A percentile compares a stretch with the other conserved stretches of the same genome.
Evolutionary conservation across 2,113 vertebrate species (phyloP).

Genomic region (Nothocercus nigrocapillus): DNA sequence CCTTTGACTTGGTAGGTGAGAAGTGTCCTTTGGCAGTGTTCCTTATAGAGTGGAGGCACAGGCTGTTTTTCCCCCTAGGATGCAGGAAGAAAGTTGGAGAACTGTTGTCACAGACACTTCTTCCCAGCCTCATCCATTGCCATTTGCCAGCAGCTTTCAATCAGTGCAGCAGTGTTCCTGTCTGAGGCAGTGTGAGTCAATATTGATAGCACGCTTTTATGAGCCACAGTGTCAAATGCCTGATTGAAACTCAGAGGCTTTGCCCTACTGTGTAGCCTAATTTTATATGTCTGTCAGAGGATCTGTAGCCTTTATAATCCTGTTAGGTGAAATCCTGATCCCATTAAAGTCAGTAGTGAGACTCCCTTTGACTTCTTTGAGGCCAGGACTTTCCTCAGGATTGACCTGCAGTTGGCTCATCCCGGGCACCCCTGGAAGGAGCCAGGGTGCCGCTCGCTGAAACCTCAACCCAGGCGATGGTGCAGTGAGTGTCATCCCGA

Average conservation of each 20-base stretch:
- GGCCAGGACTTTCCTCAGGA: neutral
- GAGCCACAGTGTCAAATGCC: conserved; percentile 57
- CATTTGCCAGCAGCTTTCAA: conserved; percentile 70
- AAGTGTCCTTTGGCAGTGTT: conserved; percentile 45
- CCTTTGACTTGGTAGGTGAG: neutral
- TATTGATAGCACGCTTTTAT: conserved; percentile 68
- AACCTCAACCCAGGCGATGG: neutral
- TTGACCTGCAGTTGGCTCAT: neutral
- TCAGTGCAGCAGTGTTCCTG: conserved; percentile 65
- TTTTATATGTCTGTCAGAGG: conserved; percentile 42
- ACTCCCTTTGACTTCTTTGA: conserved; percentile 2
- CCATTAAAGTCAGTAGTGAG: conserved; percentile 10
- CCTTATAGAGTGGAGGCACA: conserved; percentile 47
- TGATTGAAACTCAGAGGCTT: conserved; percentile 55
- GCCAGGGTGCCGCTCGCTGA: neutral
- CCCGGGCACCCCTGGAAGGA: neutral
- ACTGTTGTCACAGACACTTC: conserved; percentile 61
- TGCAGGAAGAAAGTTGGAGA: conserved; percentile 61
- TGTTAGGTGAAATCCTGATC: conserved; percentile 41
- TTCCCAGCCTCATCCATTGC: conserved; percentile 59
- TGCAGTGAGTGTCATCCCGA: neutral
- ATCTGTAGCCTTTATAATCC: conserved; percentile 22
- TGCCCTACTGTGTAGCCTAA: conserved; percentile 43
- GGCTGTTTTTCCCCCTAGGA: conserved; percentile 31
- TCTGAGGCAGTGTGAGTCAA: conserved; percentile 36